Percentiles rank a stretch among this genome's conserved stretches.
Conservation (phyloP, 2,113 vertebrate genomes). For the Chauna torquata region DNA sequence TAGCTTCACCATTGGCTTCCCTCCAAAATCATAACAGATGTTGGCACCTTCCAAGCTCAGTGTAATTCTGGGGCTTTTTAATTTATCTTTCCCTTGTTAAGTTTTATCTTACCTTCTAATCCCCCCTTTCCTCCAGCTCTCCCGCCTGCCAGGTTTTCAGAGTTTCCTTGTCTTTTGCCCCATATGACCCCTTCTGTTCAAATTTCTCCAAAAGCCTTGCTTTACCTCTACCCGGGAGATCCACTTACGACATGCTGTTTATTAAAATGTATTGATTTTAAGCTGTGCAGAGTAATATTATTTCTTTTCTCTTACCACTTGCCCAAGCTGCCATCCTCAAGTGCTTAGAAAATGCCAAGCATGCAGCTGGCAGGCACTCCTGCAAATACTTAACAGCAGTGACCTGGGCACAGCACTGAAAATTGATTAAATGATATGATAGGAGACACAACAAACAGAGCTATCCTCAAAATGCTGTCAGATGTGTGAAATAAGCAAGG, state of each 20-base stretch:
- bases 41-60: background rate
- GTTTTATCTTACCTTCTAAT: background rate
- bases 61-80: background rate
- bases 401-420: background rate
- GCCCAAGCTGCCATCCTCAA: background rate
- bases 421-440: background rate
- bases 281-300: background rate
- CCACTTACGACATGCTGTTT: background rate
- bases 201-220: background rate
- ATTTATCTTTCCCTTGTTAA: background rate
- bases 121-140: background rate
- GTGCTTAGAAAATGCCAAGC: background rate
- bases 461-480: background rate
- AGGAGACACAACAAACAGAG: background rate
- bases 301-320: background rate
- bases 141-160: background rate
- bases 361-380: background rate
- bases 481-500: background rate
- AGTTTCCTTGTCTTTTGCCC: background rate
- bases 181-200: background rate
- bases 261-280: background rate
- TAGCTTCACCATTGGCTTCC: background rate
- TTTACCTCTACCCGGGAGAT: background rate
- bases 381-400: background rate
- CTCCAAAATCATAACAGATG: slow-evolving; percentile 8